Percentiles rank a stretch among this genome's conserved stretches.
phyloP scores from a whole-genome alignment of 2,113 vertebrate genomes.

The Thamnaconus septentrionalis region DNA sequence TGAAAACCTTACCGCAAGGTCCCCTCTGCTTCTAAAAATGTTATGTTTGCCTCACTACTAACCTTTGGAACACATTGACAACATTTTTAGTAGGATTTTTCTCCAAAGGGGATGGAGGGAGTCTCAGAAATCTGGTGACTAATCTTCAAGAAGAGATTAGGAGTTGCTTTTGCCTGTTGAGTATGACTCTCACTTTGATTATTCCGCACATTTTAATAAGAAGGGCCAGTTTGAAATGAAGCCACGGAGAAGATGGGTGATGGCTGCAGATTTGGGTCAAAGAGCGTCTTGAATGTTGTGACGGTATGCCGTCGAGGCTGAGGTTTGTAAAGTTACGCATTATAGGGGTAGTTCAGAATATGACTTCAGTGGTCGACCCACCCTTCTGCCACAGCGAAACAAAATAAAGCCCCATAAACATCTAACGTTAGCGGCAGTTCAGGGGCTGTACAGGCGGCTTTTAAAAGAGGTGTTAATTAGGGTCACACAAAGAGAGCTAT shows the following conservation, averaged over 20 bases:
- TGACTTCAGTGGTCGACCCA: background rate
- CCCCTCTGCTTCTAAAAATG: no score
- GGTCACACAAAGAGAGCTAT: slow-evolving; percentile 47
- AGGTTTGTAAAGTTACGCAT: slow-evolving; percentile 1
- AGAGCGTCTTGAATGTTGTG: slow-evolving; percentile 21
- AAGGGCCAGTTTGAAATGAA: slow-evolving; percentile 1
- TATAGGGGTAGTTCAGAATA: slow-evolving; percentile 1
- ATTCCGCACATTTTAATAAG: no score
- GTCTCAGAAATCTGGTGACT: no score
- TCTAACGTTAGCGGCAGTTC: background rate
- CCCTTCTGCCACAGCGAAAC: background rate
- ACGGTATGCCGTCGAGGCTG: background rate
- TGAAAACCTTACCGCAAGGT: no score
- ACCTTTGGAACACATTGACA: no score
- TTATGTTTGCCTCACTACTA: no score
- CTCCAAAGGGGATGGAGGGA: no score
- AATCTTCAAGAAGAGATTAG: no score
- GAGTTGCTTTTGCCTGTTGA: no score
- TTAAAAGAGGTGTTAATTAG: slow-evolving; percentile 40
- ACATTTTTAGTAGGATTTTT: no score
- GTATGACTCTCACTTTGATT: no score
- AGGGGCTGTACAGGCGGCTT: slow-evolving; percentile 45
- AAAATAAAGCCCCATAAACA: background rate
- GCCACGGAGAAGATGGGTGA: background rate
- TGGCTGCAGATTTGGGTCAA: slow-evolving; percentile 45